These are phyloP conservation scores for Eubucco bourcierii DNA, from an alignment of 2,113 vertebrate genomes.

Conservation along the genomic window DNA sequence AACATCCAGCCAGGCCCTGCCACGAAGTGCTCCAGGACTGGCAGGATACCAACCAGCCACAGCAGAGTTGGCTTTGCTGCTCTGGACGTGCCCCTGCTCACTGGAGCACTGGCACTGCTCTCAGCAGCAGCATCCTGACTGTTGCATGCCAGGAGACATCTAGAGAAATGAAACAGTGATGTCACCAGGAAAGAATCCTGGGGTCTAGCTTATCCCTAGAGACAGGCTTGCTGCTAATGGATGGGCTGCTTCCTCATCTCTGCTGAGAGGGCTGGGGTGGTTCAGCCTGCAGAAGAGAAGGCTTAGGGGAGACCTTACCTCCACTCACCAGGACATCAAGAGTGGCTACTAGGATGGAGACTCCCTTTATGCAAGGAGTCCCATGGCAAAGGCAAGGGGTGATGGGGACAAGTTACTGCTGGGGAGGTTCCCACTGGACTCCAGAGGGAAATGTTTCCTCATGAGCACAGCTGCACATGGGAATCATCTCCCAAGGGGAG, in stretches of 20 bases:
- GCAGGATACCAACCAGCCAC: constrained; percentile 25
- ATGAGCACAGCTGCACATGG: too few species aligned
- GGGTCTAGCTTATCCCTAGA: background rate
- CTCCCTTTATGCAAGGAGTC: too few species aligned
- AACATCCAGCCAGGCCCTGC: constrained; percentile 40
- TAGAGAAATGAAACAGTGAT: constrained; percentile 1
- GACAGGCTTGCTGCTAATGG: background rate
- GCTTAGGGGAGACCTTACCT: too few species aligned
- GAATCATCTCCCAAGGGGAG: too few species aligned
- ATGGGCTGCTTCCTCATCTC: background rate
- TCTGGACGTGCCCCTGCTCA: background rate
- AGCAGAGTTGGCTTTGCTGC: background rate
- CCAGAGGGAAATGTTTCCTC: too few species aligned
- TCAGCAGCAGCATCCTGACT: background rate
- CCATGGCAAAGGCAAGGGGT: too few species aligned
- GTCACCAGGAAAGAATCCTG: constrained; percentile 29
- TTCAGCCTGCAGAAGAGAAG: too few species aligned
- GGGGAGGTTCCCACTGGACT: too few species aligned
- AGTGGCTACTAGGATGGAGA: too few species aligned
- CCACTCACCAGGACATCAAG: too few species aligned
- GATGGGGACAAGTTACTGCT: too few species aligned
- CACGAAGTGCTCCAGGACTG: constrained; percentile 29
- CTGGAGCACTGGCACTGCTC: background rate
- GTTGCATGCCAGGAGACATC: background rate
- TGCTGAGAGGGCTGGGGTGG: background rate